Evolutionary conservation across 1,140 invertebrate genomes (phyloP), one percentile per base, ranked within the genome.

Genomic region (Oedothorax gibbosus): DNA sequence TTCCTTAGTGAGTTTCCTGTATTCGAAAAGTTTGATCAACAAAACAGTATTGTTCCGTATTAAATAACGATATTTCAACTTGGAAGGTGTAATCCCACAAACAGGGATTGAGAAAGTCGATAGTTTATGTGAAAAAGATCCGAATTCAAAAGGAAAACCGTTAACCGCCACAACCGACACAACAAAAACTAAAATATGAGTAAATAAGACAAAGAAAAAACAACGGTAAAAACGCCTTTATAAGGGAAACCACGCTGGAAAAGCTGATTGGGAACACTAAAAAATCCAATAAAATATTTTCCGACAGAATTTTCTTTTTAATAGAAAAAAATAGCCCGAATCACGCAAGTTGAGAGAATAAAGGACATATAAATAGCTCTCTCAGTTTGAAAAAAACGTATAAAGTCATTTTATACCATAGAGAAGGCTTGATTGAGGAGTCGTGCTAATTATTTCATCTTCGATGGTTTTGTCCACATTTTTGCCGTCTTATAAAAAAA

Each of bases 201-300:
- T 14, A 14, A 71, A 71, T 53, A 50, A 69, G n/a, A 35, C 15
- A 12, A 10, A 71, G n/a, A 60, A 71, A 71, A 50, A 53, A 53
- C 54, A 71, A 18, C 20, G 20, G 54, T 21, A 66, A 66, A 53
- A 53, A 20, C 15, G 50, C 69, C 51, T 49, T 51, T 71, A 53
- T 71, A 49, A 71, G 50, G 69, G 56, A 77, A 77, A 65, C 75
- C 75, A 64, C 57, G 65, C 60, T 50, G 57, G n/a, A 50, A 57
- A n/a, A 50, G 51, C 75, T 77, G 75, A 77, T 77, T 77, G 75
- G 60, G 15, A 50, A 77, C 35, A 35, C 7, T 51, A 71, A n/a
- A 68, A 77, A 77, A 77, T 77, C 75, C 57, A 77, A 77, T 64
- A 77, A 77, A 57, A 64, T 77, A 77, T 77, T 64, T 77, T 77